These are phyloP conservation scores for Chrysemys picta DNA, from an alignment of 2,113 vertebrate species.

Conservation along the genomic window DNA sequence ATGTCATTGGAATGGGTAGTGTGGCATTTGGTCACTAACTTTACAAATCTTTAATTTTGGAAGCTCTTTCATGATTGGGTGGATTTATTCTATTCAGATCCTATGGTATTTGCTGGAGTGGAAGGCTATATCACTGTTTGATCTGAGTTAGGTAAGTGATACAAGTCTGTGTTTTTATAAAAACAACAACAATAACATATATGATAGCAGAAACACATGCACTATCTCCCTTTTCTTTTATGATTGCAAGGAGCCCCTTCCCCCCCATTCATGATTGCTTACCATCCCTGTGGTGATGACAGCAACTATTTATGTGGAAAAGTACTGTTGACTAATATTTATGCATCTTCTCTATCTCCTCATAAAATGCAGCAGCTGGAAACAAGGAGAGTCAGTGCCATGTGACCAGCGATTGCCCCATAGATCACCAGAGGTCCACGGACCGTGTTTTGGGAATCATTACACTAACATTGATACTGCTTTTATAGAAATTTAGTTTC, in stretches of 20 bases:
- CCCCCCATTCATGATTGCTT: neutral
- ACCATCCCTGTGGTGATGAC: neutral
- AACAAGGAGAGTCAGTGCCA: neutral
- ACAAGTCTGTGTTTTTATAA: neutral
- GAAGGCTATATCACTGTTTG: neutral
- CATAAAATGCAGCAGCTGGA: neutral
- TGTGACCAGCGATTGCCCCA: neutral
- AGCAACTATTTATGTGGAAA: neutral
- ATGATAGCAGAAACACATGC: neutral
- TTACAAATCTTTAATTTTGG: neutral
- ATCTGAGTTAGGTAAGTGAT: neutral
- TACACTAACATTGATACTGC: neutral
- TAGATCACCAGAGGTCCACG: neutral
- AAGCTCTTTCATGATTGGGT: neutral
- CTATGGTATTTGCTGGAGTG: neutral
- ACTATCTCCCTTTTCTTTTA: neutral
- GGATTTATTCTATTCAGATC: neutral
- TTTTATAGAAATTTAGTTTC: neutral
- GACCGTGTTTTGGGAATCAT: neutral
- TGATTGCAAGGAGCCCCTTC: neutral
- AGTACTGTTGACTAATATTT: slow-evolving; percentile 3
- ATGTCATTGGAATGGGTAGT: neutral
- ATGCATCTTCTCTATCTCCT: neutral
- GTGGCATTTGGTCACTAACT: neutral
- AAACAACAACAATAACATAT: neutral